Evolutionary conservation across 2,113 vertebrate species (phyloP).

Genomic region (Melierax canorus): DNA sequence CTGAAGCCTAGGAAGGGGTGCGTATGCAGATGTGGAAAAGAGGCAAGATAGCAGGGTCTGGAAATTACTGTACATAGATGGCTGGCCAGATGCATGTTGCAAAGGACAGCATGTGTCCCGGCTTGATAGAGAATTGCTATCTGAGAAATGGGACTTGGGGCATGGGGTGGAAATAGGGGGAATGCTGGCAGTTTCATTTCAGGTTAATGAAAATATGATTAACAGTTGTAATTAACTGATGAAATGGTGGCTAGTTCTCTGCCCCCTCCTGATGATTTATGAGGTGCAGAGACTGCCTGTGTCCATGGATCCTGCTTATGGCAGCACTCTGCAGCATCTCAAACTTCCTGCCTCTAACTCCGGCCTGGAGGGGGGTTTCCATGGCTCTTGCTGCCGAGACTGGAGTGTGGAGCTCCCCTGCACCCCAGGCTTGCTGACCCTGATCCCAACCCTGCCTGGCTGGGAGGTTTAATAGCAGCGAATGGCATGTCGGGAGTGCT

Average conservation of each 20-base stretch:
- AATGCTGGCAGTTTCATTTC: background rate
- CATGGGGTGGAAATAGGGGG: background rate
- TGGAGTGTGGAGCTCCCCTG: background rate
- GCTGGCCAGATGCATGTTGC: background rate
- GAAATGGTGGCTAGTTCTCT: background rate
- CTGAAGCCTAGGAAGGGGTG: background rate
- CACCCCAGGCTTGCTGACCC: background rate
- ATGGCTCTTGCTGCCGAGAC: background rate
- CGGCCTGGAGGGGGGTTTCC: background rate
- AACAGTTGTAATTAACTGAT: constrained; percentile 57
- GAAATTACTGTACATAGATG: background rate
- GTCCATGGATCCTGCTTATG: constrained; percentile 8
- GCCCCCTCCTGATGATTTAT: constrained; percentile 16
- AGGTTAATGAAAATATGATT: constrained; percentile 60
- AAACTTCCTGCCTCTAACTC: background rate
- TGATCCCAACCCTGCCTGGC: background rate
- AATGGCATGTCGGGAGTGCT: background rate
- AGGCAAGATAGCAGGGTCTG: background rate
- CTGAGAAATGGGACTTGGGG: background rate
- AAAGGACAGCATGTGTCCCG: background rate
- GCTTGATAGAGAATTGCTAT: background rate
- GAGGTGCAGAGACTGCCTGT: background rate
- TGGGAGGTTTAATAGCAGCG: background rate
- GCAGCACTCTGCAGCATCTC: background rate
- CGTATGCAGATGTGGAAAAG: background rate